Conservation (phyloP, 2,888 invertebrate genomes). For the Xylota sylvarum region DNA sequence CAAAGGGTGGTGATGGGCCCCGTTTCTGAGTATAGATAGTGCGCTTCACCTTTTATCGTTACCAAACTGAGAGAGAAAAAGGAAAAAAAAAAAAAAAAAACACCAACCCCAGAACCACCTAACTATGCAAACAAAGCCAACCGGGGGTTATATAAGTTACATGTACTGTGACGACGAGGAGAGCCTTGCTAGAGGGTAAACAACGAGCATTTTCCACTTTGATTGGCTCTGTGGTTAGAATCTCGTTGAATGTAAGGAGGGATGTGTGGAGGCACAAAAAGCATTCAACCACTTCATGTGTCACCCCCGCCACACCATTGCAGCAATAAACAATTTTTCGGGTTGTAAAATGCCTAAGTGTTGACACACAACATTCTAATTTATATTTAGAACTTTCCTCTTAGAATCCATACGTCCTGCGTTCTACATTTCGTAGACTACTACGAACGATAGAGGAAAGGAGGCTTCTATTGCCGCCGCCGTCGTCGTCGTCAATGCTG, state of each 20-base stretch:
- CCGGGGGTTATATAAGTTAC: conserved; percentile 25
- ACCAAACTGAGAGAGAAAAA: neutral
- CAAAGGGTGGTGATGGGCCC: neutral
- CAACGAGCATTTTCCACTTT: conserved; percentile 59
- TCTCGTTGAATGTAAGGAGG: conserved; percentile 14
- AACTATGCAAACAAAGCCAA: conserved; percentile 64
- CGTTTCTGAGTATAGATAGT: neutral
- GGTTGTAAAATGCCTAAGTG: conserved; percentile 71
- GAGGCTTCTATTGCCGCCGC: conserved; percentile 8
- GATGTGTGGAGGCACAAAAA: conserved; percentile 35
- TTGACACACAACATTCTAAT: conserved; percentile 70
- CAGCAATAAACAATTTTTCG: conserved; percentile 72
- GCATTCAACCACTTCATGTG: conserved; percentile 40
- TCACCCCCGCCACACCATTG: conserved; percentile 27
- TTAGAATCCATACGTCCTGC: conserved; percentile 17
- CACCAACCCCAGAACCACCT: conserved; percentile 22
- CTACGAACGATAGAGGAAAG: conserved; percentile 5
- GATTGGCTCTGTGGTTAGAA: conserved; percentile 51
- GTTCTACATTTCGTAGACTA: conserved; percentile 21
- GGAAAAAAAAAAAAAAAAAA: conserved; percentile 15
- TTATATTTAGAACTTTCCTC: conserved; percentile 68
- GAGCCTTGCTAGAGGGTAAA: conserved; percentile 50
- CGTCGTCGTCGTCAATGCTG: neutral
- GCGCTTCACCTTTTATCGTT: conserved; percentile 6
- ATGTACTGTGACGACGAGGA: conserved; percentile 6